Conservation (phyloP, 2,888 invertebrate species). For the Tortrix viridana region DNA sequence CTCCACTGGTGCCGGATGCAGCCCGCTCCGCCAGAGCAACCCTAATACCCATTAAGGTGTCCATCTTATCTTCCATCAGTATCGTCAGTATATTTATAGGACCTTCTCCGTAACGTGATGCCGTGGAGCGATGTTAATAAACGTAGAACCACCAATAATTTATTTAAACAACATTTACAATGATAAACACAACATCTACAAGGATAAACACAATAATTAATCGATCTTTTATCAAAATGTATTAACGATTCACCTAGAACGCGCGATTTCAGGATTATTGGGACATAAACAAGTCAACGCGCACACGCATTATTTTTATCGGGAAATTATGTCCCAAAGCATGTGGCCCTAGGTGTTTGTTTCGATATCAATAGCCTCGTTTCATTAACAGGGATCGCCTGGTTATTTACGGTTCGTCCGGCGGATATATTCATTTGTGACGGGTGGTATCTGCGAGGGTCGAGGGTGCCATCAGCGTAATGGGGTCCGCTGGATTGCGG, state of each 20-base stretch:
- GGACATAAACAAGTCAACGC: too few species aligned
- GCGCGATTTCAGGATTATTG: too few species aligned
- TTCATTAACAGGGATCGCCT: constrained; percentile 16
- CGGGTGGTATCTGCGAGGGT: constrained; percentile 52
- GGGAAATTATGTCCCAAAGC: too few species aligned
- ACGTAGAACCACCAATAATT: too few species aligned
- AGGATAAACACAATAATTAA: too few species aligned
- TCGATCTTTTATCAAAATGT: too few species aligned
- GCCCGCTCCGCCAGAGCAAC: constrained; percentile 15
- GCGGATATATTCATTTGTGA: constrained; percentile 57
- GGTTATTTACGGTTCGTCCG: constrained; percentile 20
- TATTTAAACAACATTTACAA: too few species aligned
- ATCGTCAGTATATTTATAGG: constrained; percentile 21
- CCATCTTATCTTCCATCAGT: constrained; percentile 26
- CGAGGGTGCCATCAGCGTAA: constrained; percentile 69
- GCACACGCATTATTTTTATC: too few species aligned
- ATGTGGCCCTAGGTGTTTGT: background rate
- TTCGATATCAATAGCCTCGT: constrained; percentile 14
- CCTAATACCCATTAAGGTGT: constrained; percentile 23
- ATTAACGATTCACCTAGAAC: too few species aligned
- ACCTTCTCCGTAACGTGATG: constrained; percentile 15
- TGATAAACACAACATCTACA: too few species aligned
- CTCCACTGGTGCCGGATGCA: constrained; percentile 15
- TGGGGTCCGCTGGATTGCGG: constrained; percentile 71
- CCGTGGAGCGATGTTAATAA: background rate